phyloP scores from a whole-genome alignment of 2,888 invertebrate species.

The Megaustenia siamemsis region DNA sequence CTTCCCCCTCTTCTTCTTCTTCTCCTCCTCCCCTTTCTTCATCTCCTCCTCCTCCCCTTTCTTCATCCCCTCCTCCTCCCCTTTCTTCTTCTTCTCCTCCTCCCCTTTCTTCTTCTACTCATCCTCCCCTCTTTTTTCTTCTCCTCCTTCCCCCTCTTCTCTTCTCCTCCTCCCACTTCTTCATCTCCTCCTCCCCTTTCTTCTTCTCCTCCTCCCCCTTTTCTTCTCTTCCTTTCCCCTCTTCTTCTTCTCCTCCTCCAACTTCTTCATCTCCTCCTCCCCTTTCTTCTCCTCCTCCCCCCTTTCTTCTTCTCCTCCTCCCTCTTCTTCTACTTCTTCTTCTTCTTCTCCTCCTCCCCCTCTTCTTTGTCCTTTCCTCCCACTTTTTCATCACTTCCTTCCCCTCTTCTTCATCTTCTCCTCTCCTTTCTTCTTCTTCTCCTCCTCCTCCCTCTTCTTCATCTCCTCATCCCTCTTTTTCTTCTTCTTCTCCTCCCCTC shows the following conservation, averaged over 20 bases:
- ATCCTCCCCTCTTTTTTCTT: too few species aligned
- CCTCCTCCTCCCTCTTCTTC: too few species aligned
- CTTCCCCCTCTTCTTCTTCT: conserved; percentile 2
- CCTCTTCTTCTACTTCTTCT: not conserved
- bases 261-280: too few species aligned
- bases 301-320: not conserved
- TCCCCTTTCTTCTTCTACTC: too few species aligned
- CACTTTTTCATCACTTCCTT: not conserved
- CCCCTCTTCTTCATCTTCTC: not conserved
- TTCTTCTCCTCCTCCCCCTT: conserved; percentile 9
- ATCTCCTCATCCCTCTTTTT: too few species aligned
- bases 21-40: conserved; percentile 3
- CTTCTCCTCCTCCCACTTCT: too few species aligned
- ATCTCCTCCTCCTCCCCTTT: not conserved
- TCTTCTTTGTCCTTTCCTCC: not conserved
- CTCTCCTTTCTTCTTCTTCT: not conserved
- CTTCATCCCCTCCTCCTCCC: too few species aligned
- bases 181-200: too few species aligned
- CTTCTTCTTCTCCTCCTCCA: too few species aligned
- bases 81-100: not conserved
- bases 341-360: not conserved
- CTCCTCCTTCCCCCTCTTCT: conserved; percentile 9
- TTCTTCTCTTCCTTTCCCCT: too few species aligned
- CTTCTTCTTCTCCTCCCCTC: not conserved
- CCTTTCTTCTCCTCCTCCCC: too few species aligned